Evolutionary conservation across 2,113 vertebrate species (phyloP), one percentile per base, ranked within the genome.

Genomic region (Protobothrops flavoviridis): DNA sequence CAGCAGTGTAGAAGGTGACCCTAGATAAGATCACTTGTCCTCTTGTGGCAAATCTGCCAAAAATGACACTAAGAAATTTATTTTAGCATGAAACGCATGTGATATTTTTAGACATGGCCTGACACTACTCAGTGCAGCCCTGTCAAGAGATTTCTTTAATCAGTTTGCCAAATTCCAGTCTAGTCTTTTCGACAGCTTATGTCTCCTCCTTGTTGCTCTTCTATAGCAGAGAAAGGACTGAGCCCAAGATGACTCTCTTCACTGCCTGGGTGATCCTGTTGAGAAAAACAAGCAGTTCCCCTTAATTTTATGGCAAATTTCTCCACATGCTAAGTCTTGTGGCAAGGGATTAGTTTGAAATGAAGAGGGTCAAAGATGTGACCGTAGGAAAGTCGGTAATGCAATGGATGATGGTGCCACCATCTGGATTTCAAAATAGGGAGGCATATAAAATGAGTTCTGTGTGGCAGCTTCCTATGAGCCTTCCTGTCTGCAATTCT

Each of bases 81-180:
- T 17, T 92, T 90, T 53, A 88, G 91, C 69, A 94, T 50, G 17
- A 90, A 57, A 59, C 45, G 56, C 61, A 69, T 5, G 21, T 87
- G 74, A 64, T 92, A 92, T 92, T 92, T 90, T 94, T 94, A 94
- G 93, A 90, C 56, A 13, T 11, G 33, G 56, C 85, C 85, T 91
- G 93, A 93, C 29, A 69, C 53, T 39, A 81, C 74, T 33, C 74
- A 81, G 43, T 17, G 23, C 29, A 86, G 89, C 24, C 50, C 20
- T 59, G 85, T 92, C 45, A 87, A 92, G 87, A 56, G 74, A 55
- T 15, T 69, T 55, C 81, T n/a, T 56, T 61, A 88, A 55, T 29
- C 2, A 64, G 9, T 59, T 91, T 91, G 53, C 56, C 87, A 90
- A 48, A 61, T 86, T n/a, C 15, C 43, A 74, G 48, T 15, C 57